Evolutionary conservation across 2,113 vertebrate species (phyloP), one percentile per base, ranked within the genome.

Genomic region (Gnathonemus longibarbis): DNA sequence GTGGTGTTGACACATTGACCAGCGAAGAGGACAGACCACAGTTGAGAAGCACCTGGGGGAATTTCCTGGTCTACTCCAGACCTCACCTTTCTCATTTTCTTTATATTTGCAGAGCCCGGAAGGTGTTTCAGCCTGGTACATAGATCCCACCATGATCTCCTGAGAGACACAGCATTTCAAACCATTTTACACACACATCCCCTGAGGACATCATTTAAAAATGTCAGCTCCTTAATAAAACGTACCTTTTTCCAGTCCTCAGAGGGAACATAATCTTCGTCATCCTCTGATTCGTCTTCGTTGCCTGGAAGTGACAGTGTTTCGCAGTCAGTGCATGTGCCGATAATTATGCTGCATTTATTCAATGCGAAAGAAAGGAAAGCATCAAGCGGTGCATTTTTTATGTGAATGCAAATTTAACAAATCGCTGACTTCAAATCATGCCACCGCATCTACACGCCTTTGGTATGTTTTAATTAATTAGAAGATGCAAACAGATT

Each of bases 131-230:
- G 98, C 98, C 95, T 99, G 98, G 94, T 98, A 99, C 98, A 99
- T 98, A 5, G 98, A 99, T 10, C 98, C 98, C 93, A 99, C 98
- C 98, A 99, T 99, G 91, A 99, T 99, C 93, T 99, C 98, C 98
- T 99, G 92, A 84, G 90, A 91, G 93, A 92, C 87, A 46, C 45
- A 45, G 83, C 39, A 48, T 48, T 84, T 48, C 19, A 48, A 48
- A 48, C 45, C 45, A n/a, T 45, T 84, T 84, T 17, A 48, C 83
- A 90, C 8, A 42, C 45, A 46, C 45, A 88, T 56, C 13, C 80
- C 46, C n/a, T 6, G 5, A 66, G 5, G 77, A 84, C 13, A 24
- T 84, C 0, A 84, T n/a, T n/a, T 84, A 24, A 48, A 48, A 84
- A 48, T 8, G 6, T 84, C 83, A 46, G 15, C 39, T n/a, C 48